Conservation (phyloP, 2,888 invertebrate species). For the Syrista parreyssii region DNA sequence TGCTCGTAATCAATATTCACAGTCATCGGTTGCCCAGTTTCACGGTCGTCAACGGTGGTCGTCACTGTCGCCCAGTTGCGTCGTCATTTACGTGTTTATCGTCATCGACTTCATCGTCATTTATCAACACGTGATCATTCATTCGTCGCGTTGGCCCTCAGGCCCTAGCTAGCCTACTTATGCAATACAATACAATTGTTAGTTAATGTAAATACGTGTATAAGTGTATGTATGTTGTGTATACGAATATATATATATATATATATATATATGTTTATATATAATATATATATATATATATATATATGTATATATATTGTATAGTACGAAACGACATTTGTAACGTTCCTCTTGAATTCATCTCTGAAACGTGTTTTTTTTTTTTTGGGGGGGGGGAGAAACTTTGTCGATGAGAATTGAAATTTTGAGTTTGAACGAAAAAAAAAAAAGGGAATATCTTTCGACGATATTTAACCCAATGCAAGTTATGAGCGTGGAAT, state of each 20-base stretch:
- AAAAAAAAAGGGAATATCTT: no score
- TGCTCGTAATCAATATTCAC: no score
- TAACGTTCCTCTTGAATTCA: constrained; percentile 34
- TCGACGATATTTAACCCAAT: no score
- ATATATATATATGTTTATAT: constrained; percentile 16
- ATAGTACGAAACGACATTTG: constrained; percentile 43
- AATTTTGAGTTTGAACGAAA: no score
- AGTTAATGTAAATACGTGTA: constrained; percentile 12
- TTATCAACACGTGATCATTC: constrained; percentile 32
- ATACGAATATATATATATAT: constrained; percentile 27
- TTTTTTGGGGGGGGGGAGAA: not conserved
- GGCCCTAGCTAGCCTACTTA: constrained; percentile 61
- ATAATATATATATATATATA: constrained; percentile 28
- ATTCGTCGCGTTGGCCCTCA: constrained; percentile 48
- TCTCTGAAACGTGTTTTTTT: not conserved
- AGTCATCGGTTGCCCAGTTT: no score
- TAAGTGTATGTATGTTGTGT: constrained; percentile 9
- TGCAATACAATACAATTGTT: constrained; percentile 50
- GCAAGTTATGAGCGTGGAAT: no score
- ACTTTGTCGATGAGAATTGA: no score
- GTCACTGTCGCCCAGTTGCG: no score
- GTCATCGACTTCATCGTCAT: constrained; percentile 39
- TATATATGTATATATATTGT: constrained; percentile 33
- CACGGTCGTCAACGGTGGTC: no score
- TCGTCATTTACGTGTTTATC: no score